Evolutionary conservation across 2,797 vertebrate genomes (phyloP).

Genomic region (Rhyacichthys aspro): DNA sequence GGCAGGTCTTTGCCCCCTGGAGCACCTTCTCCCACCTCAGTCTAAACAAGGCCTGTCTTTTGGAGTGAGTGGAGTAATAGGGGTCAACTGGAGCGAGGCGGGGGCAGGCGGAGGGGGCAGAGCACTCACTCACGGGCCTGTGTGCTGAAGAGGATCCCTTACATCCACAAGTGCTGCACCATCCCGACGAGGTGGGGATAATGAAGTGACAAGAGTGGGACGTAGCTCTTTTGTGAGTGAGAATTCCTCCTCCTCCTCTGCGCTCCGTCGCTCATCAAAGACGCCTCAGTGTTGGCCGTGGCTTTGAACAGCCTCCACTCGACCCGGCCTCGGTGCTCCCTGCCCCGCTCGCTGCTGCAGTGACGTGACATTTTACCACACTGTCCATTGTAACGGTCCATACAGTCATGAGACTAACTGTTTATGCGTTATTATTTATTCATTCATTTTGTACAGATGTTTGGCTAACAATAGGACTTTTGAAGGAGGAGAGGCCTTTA

Average conservation of each 20-base stretch:
- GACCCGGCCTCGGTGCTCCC: conserved; percentile 41
- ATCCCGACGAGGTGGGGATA: conserved; percentile 55
- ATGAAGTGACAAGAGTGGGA: conserved; percentile 68
- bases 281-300: conserved; percentile 54
- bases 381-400: conserved; percentile 51
- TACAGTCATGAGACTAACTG: conserved; percentile 46
- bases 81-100: conserved; percentile 49
- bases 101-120: conserved; percentile 18
- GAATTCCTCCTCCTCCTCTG: conserved; percentile 51
- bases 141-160: conserved; percentile 60
- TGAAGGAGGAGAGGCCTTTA: not conserved
- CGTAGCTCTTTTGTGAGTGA: conserved; percentile 59
- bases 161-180: too few relatives aligned
- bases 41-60: conserved; percentile 80
- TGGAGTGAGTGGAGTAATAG: conserved; percentile 66
- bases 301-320: conserved; percentile 64
- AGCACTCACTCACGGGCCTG: conserved; percentile 27
- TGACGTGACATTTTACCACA: conserved; percentile 64
- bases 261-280: conserved; percentile 59
- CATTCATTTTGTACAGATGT: conserved; percentile 2
- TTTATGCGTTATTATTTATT: conserved; percentile 32
- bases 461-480: not conserved
- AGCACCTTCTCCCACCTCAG: conserved; percentile 55
- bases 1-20: conserved; percentile 54
- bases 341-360: conserved; percentile 43